Evolutionary conservation across 2,113 vertebrate species (phyloP).

Genomic region (Columba janthina): DNA sequence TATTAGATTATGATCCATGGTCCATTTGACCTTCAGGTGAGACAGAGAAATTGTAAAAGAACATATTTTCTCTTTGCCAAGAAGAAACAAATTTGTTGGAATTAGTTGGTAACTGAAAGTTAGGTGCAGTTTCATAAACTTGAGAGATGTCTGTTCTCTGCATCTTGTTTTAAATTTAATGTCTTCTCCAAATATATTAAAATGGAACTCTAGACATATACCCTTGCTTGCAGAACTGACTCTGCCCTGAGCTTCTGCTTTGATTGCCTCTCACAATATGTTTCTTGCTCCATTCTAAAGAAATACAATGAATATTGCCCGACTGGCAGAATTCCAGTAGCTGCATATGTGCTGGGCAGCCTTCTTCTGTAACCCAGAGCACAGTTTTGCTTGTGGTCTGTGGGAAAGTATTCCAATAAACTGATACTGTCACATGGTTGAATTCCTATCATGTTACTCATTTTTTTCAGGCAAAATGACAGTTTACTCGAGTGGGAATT

Average conservation of each 20-base stretch:
- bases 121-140: not conserved
- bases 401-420: slow-evolving; percentile 55
- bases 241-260: not conserved
- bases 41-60: not conserved
- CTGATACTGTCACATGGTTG: slow-evolving; percentile 20
- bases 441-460: slow-evolving; percentile 19
- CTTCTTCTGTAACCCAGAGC: slow-evolving; percentile 19
- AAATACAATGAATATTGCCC: slow-evolving; percentile 11
- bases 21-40: not conserved
- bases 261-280: not conserved
- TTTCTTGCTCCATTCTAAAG: not conserved
- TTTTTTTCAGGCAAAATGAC: slow-evolving; percentile 46
- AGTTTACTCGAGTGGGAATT: slow-evolving; percentile 14
- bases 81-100: not conserved
- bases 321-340: slow-evolving; percentile 37
- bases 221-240: not conserved
- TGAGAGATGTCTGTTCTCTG: not conserved
- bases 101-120: not conserved
- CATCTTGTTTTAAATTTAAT: not conserved
- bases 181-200: not conserved
- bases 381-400: slow-evolving; percentile 38
- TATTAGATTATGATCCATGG: not conserved
- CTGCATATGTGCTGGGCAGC: slow-evolving; percentile 34
- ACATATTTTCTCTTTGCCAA: not conserved
- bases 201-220: not conserved